Base-by-base conservation (phyloP, 2,113 vertebrate species). In the Percina caprodes region DNA sequence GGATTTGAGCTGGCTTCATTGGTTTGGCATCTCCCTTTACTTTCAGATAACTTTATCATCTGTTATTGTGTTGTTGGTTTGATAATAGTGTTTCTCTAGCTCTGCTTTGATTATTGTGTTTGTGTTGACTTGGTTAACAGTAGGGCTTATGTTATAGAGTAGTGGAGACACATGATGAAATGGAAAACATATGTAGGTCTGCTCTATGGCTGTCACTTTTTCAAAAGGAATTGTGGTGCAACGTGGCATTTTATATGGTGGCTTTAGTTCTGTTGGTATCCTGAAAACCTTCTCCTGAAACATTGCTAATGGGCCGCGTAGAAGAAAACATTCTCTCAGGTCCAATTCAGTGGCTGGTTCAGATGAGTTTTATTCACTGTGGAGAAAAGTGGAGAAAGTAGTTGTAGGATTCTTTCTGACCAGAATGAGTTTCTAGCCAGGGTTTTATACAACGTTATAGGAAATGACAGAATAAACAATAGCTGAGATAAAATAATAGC, bases 11-110 rank as follows among this genome's bases (percentile, higher is more conserved):
- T 65, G 52, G 68, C 49, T 62, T 77, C 66, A 77, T 35, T 69
- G 56, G 54, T 30, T 52, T 82, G 70, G 76, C 39, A 66, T 89
- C 62, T 79, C 26, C 35, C 26, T 35, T 35, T 33, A 46, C 75
- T 68, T 42, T 61, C 11, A 66, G 58, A 84, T 56, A 59, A 39
- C 14, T 48, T 72, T 49, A 56, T 33, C 54, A 45, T 75, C 39
- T 11, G 39, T 11, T 10, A 42, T 42, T 42, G 18, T 54, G 35
- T 76, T 84, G 51, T 63, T 80, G 68, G 74, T 80, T 82, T 87
- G 71, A 90, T 86, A 58, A 30, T 9, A 23, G 39, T 46, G 67
- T 76, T 49, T 71, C 54, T 62, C 48, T 51, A 46, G 45, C 9
- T 82, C n/a, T 35, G 48, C 49, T 39, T 35, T 30, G 75, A 66